Percentiles rank a stretch among this genome's conserved stretches.
phyloP scores from a whole-genome alignment of 2,113 vertebrate species.

The Caretta caretta region DNA sequence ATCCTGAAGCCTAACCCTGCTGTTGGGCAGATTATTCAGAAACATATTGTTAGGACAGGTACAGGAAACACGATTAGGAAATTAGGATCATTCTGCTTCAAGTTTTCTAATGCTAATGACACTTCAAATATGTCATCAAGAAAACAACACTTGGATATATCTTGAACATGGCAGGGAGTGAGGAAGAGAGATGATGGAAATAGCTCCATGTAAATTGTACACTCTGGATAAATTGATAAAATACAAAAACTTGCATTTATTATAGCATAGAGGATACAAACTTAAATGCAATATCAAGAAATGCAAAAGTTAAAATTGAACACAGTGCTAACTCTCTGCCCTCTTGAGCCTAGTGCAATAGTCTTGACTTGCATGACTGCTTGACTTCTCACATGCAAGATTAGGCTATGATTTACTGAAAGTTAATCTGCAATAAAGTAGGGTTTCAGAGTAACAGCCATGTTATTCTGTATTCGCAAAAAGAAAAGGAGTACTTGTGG shows the following conservation, averaged over 20 bases:
- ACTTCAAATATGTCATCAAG: not conserved
- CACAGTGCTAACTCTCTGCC: not conserved
- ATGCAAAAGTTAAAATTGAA: not conserved
- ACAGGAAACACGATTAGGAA: not conserved
- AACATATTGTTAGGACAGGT: not conserved
- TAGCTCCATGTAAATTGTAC: fast-evolving
- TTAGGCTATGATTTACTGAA: not conserved
- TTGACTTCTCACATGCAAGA: not conserved
- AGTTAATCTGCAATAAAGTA: not conserved
- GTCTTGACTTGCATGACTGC: not conserved
- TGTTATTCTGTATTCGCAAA: no score
- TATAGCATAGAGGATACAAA: not conserved
- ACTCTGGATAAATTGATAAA: not conserved
- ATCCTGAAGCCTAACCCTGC: not conserved
- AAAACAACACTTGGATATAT: not conserved
- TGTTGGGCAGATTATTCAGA: not conserved
- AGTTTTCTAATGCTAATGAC: not conserved
- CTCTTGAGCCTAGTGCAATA: not conserved
- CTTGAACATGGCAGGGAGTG: fast-evolving
- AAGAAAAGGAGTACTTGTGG: no score
- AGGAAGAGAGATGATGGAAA: not conserved
- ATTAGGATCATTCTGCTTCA: not conserved
- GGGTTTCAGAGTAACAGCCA: not conserved
- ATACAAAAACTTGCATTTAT: not conserved
- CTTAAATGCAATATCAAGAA: not conserved